Evolutionary conservation across 2,797 vertebrate species (phyloP).

Genomic region (Phalloptychus januarius): DNA sequence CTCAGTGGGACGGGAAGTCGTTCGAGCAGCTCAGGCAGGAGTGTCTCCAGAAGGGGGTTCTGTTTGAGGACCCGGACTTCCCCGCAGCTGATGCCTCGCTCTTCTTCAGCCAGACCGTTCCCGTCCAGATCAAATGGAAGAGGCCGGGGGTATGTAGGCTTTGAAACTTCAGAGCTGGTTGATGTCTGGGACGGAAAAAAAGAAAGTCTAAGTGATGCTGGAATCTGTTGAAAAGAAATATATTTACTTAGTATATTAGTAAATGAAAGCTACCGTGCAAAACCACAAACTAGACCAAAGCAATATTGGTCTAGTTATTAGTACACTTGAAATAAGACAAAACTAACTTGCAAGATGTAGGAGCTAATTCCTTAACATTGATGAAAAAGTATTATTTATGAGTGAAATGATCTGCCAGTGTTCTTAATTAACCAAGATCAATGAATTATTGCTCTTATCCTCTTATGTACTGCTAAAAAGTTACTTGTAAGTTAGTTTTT

Average conservation of each 20-base stretch:
- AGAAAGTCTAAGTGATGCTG: neutral
- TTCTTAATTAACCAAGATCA: too few species aligned
- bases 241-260: neutral
- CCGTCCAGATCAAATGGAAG: conserved; percentile 89
- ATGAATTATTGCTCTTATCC: too few species aligned
- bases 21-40: conserved; percentile 84
- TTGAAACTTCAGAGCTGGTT: neutral
- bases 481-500: too few species aligned
- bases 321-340: too few species aligned
- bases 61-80: conserved; percentile 93
- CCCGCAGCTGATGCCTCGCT: conserved; percentile 84
- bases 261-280: neutral
- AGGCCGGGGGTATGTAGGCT: conserved; percentile 84
- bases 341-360: too few species aligned
- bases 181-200: neutral
- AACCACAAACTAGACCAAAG: too few species aligned
- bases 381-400: too few species aligned
- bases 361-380: too few species aligned
- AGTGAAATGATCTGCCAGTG: too few species aligned
- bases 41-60: conserved; percentile 76
- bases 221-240: neutral
- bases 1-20: conserved; percentile 82
- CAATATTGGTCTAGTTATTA: too few species aligned
- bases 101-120: conserved; percentile 87
- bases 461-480: too few species aligned